These are phyloP conservation scores for Temnothorax unifasciatus DNA, from an alignment of 2,888 invertebrate species.

Conservation along the genomic window DNA sequence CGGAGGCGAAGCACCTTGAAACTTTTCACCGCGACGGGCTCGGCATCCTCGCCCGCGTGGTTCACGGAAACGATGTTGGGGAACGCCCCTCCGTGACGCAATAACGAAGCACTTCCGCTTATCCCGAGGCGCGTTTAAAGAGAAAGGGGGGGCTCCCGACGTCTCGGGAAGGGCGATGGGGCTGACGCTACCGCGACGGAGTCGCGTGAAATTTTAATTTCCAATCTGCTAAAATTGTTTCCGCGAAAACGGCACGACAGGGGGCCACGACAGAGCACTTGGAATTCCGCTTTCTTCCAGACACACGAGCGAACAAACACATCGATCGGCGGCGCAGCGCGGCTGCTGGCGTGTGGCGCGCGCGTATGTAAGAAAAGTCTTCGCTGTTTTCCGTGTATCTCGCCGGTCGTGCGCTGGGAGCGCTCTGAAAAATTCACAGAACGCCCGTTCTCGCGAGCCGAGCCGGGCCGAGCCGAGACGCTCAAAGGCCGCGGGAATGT, in stretches of 20 bases:
- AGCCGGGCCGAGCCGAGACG: constrained; percentile 35
- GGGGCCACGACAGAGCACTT: neutral
- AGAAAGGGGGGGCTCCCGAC: constrained; percentile 35
- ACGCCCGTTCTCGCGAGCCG: constrained; percentile 13
- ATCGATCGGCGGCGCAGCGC: constrained; percentile 12
- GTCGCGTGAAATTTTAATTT: constrained; percentile 75
- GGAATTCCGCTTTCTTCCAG: constrained; percentile 29
- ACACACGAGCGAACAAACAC: constrained; percentile 12
- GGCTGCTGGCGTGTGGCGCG: neutral
- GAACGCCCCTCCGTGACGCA: neutral
- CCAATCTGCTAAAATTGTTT: constrained; percentile 74
- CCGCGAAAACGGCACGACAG: constrained; percentile 54
- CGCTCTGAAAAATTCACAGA: constrained; percentile 66
- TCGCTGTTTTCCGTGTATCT: constrained; percentile 30
- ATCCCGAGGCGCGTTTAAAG: constrained; percentile 41
- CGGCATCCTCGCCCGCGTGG: constrained; percentile 2
- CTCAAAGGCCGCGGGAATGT: constrained; percentile 69
- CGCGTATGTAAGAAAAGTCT: constrained; percentile 13
- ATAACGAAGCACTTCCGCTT: constrained; percentile 35
- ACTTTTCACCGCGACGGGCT: constrained; percentile 24
- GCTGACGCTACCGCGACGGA: constrained; percentile 13
- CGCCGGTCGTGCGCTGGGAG: neutral
- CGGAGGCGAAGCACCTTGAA: constrained; percentile 24
- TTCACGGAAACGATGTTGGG: constrained; percentile 18
- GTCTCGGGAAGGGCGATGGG: neutral